Evolutionary conservation across 2,888 invertebrate genomes (phyloP).

Genomic region (Rugalucina vietnamica): DNA sequence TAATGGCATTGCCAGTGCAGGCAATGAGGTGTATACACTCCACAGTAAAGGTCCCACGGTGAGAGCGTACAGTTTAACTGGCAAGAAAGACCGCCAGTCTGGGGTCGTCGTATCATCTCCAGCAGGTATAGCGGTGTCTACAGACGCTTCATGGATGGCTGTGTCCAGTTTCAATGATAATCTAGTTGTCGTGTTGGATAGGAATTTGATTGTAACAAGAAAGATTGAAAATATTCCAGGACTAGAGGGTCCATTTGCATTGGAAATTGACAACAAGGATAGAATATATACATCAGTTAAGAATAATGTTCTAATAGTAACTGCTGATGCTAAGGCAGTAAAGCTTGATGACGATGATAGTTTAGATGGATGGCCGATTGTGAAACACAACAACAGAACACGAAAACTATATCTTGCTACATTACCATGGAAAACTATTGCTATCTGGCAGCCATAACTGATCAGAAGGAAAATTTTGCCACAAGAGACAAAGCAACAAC

Average conservation of each 20-base stretch:
- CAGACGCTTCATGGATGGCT: background rate
- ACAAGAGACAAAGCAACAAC: no score
- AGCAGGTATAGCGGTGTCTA: background rate
- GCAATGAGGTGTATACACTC: background rate
- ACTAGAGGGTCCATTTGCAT: background rate
- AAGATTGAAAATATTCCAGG: background rate
- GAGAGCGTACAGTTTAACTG: background rate
- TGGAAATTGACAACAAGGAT: background rate
- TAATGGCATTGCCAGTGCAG: background rate
- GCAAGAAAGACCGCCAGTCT: background rate
- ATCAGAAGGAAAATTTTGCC: background rate
- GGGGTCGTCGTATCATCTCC: background rate
- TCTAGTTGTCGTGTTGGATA: background rate
- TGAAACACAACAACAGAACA: background rate
- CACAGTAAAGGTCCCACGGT: background rate
- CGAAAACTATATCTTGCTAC: background rate
- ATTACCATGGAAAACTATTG: background rate
- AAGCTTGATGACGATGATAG: background rate
- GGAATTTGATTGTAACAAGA: background rate
- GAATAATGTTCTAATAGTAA: background rate
- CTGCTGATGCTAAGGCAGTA: background rate
- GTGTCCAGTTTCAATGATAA: conserved; percentile 4
- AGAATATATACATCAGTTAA: background rate
- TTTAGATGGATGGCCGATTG: background rate
- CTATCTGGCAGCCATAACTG: conserved; percentile 4